Percentiles rank a stretch among this genome's conserved stretches.
Conservation (phyloP, 2,888 invertebrate species). For the Sympetrum striolatum region DNA sequence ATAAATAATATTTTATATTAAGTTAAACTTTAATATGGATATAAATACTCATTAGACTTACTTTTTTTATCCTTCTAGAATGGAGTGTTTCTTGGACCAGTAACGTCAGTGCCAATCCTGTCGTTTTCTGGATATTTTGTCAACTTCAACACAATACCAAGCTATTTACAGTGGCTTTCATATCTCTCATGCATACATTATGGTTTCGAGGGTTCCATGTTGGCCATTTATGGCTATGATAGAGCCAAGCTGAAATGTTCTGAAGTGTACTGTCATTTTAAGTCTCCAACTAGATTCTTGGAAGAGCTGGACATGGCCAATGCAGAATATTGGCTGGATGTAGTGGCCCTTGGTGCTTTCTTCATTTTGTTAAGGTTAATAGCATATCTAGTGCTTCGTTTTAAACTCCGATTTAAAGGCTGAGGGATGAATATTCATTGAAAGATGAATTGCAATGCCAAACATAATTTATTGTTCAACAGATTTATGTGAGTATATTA, state of each 20-base stretch:
- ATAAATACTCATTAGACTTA: too few relatives aligned
- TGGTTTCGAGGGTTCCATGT: slow-evolving; percentile 91
- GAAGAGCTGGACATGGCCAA: slow-evolving; percentile 72
- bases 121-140: slow-evolving; percentile 95
- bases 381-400: slow-evolving; percentile 83
- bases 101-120: slow-evolving; percentile 88
- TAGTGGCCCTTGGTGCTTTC: slow-evolving; percentile 78
- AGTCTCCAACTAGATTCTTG: slow-evolving; percentile 79
- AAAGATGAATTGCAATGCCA: too few relatives aligned
- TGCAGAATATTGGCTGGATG: slow-evolving; percentile 74
- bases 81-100: slow-evolving; percentile 79
- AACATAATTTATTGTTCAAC: too few relatives aligned
- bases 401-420: slow-evolving; percentile 70
- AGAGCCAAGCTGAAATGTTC: slow-evolving; percentile 83
- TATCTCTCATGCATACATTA: slow-evolving; percentile 91
- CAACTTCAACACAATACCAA: slow-evolving; percentile 88
- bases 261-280: slow-evolving; percentile 83
- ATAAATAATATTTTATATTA: too few relatives aligned
- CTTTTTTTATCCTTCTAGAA: slow-evolving; percentile 58
- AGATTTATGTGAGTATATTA: too few relatives aligned
- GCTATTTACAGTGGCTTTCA: slow-evolving; percentile 86
- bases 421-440: slow-evolving; percentile 48
- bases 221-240: slow-evolving; percentile 88
- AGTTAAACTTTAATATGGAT: too few relatives aligned
- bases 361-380: slow-evolving; percentile 79